phyloP scores from a whole-genome alignment of 2,888 invertebrate species.

The Busseola fusca region DNA sequence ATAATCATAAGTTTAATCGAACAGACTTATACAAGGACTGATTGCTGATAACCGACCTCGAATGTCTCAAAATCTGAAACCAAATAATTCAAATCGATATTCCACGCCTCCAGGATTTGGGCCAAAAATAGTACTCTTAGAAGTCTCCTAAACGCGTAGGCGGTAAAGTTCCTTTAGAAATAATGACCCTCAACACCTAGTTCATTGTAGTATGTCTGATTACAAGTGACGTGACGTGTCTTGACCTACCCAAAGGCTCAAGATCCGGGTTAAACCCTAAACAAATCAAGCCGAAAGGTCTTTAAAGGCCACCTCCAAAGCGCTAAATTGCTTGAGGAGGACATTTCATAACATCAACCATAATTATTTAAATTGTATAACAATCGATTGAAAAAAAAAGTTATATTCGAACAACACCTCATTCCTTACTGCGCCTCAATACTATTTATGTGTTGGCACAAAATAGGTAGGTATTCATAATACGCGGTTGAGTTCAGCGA shows the following conservation, averaged over 20 bases:
- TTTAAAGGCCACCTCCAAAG: not conserved
- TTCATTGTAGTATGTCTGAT: not conserved
- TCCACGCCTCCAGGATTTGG: slow-evolving; percentile 32
- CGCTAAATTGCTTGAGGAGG: not conserved
- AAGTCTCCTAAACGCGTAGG: slow-evolving; percentile 29
- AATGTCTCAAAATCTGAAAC: slow-evolving; percentile 24
- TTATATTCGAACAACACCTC: slow-evolving; percentile 59
- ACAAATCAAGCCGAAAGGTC: slow-evolving; percentile 13
- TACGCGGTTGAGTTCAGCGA: slow-evolving; percentile 80
- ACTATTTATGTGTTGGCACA: slow-evolving; percentile 68
- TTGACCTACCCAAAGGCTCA: not conserved
- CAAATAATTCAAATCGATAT: slow-evolving; percentile 31
- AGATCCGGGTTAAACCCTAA: slow-evolving; percentile 23
- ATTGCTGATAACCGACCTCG: slow-evolving; percentile 25
- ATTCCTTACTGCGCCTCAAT: slow-evolving; percentile 71
- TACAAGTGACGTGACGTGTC: slow-evolving; percentile 2
- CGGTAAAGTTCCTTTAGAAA: slow-evolving; percentile 4
- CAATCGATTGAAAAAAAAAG: slow-evolving; percentile 49
- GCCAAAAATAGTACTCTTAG: slow-evolving; percentile 21
- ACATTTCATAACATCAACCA: slow-evolving; percentile 30
- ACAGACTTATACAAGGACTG: slow-evolving; percentile 16
- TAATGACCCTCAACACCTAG: slow-evolving; percentile 9
- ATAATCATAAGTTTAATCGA: slow-evolving; percentile 5
- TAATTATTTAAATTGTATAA: slow-evolving; percentile 47
- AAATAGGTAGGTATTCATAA: slow-evolving; percentile 80